Base-by-base conservation (phyloP, 1,140 invertebrate genomes). In the Aphis craccivora region DNA sequence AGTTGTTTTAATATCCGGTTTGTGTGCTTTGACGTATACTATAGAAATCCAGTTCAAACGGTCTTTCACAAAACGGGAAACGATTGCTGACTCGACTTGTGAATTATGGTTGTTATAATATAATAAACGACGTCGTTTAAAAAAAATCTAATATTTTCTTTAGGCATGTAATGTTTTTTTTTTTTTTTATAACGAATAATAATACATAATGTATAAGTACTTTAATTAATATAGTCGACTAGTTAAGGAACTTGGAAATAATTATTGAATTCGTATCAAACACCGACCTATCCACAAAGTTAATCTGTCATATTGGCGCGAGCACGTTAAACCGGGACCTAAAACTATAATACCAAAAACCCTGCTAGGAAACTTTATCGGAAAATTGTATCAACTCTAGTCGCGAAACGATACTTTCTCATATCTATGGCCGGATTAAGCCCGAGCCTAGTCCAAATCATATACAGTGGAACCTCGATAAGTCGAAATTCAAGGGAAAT, bases 1-100 rank as follows among this genome's bases (percentile, higher is more conserved):
- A 51, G 48, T 76, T 35, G 60, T 76, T 76, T 76, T 76, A 76
- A 76, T 76, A 76, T 76, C 60, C 60, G 60, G 60, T 76, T 76
- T 51, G 48, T 18, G 18, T 51, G 18, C 48, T 51, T 51, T n/a
- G 60, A 20, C 30, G 60, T 76, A 40, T 40, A 18, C 48, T 20
- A 4, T 76, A 18, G 5, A 76, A 76, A 76, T 76, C 60, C 60
- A 76, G 60, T 76, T n/a, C 30, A 18, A n/a, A 76, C 60, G 60
- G 60, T 76, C 60, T 76, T 35, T 76, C 60, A 35, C 60, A 76
- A 76, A 76, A 76, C 60, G 60, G 60, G 60, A 76, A 76, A 76
- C 60, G 18, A 76, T 30, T 18, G 60, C 30, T n/a, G 60, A 76
- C 14, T 76, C 30, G 60, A 76, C 60, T 76, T 35, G 30, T 76